Percentiles rank a stretch among this genome's conserved stretches.
Evolutionary conservation across 2,113 vertebrate species (phyloP).

Genomic region (Prochilodus magdalenae): DNA sequence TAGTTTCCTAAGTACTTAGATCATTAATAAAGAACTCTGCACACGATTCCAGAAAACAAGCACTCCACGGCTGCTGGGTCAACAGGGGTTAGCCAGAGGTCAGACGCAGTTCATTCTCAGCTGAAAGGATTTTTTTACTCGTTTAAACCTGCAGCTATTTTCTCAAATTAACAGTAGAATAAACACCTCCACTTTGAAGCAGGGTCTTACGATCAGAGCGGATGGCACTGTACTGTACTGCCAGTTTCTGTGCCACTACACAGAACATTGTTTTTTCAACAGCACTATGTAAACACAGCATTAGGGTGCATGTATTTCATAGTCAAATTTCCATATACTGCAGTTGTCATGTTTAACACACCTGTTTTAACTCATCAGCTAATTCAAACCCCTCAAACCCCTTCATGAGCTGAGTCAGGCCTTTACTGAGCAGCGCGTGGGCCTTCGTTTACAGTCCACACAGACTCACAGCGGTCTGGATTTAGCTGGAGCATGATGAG

Average conservation of each 20-base stretch:
- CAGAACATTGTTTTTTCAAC: too few species aligned
- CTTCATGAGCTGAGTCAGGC: background rate
- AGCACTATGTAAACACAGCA: too few species aligned
- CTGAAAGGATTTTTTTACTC: slow-evolving; percentile 45
- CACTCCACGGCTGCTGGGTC: slow-evolving; percentile 54
- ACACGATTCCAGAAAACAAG: slow-evolving; percentile 58
- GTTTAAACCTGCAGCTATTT: slow-evolving; percentile 41
- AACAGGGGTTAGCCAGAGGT: slow-evolving; percentile 8
- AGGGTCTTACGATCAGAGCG: background rate
- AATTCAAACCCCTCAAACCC: background rate
- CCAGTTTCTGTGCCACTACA: too few species aligned
- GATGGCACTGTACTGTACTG: background rate
- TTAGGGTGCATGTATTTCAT: too few species aligned
- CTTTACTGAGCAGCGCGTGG: background rate
- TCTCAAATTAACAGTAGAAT: slow-evolving; percentile 49
- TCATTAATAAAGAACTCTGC: slow-evolving; percentile 56
- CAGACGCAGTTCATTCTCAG: slow-evolving; percentile 58
- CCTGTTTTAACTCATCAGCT: background rate
- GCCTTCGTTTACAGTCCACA: too few species aligned
- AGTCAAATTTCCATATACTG: background rate
- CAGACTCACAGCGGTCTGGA: background rate
- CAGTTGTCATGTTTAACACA: background rate
- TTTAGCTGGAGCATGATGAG: background rate
- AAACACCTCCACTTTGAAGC: slow-evolving; percentile 19
- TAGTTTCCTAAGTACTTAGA: slow-evolving; percentile 51